Conservation (phyloP, 2,113 vertebrate genomes). For the Dipodomys merriami region DNA sequence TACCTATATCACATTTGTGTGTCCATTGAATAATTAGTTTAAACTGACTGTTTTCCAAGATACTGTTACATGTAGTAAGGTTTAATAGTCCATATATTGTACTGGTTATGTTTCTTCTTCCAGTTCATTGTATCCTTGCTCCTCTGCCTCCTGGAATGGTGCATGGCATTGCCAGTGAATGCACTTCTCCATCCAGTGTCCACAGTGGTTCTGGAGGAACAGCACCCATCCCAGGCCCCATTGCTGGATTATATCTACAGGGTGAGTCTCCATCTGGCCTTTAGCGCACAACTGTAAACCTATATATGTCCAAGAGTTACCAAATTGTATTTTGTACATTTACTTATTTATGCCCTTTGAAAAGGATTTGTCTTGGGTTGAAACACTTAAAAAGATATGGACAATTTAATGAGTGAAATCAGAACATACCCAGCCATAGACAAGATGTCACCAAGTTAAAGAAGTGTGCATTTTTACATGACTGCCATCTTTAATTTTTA, state of each 20-base stretch:
- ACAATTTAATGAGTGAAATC: background rate
- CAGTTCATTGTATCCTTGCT: slow-evolving; percentile 97
- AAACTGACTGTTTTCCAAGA: background rate
- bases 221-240: slow-evolving; percentile 88
- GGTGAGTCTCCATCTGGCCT: slow-evolving; percentile 86
- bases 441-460: background rate
- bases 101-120: background rate
- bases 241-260: slow-evolving; percentile 98
- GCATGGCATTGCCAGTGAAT: slow-evolving; percentile 94
- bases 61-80: background rate
- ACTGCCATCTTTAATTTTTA: background rate
- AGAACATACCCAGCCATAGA: background rate
- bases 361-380: background rate
- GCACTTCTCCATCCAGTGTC: slow-evolving; percentile 93
- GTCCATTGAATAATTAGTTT: background rate
- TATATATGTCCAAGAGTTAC: background rate
- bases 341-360: background rate
- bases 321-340: background rate
- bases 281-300: background rate
- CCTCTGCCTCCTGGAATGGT: slow-evolving; percentile 98
- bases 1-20: background rate
- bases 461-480: background rate
- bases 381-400: background rate
- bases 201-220: slow-evolving; percentile 90
- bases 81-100: background rate